Base-by-base conservation (phyloP, 37 sponge, comb jelly and placozoan genomes). In the Beroe forskalii region DNA sequence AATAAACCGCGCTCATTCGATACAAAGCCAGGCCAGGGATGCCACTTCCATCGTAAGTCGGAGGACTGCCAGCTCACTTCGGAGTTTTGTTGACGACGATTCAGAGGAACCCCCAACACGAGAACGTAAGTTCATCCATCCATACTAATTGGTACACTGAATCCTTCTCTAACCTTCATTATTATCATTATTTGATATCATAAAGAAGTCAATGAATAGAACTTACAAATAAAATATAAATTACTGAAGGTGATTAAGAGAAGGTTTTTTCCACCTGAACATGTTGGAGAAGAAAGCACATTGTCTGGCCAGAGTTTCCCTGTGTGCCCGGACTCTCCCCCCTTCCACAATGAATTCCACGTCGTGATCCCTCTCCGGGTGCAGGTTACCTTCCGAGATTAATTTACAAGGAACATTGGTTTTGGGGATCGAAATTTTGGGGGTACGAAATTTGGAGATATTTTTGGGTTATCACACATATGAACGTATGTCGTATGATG, bases 321-420 rank as follows among this genome's bases (percentile, higher is more conserved):
- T 35, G 30, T 43, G 28, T 14, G 86, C 86, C 19, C 40, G 30
- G 0, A 80, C 1, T 24, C 86, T 43, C 86, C 42, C 86, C 30
- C 86, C 86, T 48, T 80, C 86, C 44, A 80, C 86, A 19, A 80
- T 23, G 35, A 80, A 80, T 37, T 80, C 86, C 86, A 80, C 86
- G 0, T 38, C 72, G 32, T 69, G 37, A 2, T 33, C 66, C 2
- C 28, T 24, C 2, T 63, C 66, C n/a, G 66, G 24, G n/a, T n/a
- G n/a, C n/a, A n/a, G n/a, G n/a, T n/a, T n/a, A n/a, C n/a, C n/a
- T n/a, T n/a, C n/a, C n/a, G n/a, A n/a, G n/a, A n/a, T n/a, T n/a
- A n/a, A n/a, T n/a, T n/a, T n/a, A n/a, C n/a, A n/a, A n/a, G n/a
- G n/a, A n/a, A n/a, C n/a, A n/a, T n/a, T n/a, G n/a, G n/a, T n/a